Evolutionary conservation across 2,797 vertebrate species (phyloP).

Genomic region (Sylvia borin): DNA sequence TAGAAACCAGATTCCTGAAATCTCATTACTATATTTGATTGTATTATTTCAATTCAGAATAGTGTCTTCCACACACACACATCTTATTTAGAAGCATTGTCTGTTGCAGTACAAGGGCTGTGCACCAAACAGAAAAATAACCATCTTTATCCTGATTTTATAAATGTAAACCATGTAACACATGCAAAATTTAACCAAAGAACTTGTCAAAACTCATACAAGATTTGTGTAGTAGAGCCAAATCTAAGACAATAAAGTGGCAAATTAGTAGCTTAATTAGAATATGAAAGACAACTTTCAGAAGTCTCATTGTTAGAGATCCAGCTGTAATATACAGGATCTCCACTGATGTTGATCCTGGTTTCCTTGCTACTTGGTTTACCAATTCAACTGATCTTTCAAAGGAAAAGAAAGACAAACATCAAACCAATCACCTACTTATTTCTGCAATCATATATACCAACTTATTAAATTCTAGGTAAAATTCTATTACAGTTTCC

Average conservation of each 20-base stretch:
- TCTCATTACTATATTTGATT: neutral
- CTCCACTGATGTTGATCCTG: neutral
- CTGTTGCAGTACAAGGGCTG: neutral
- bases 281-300: neutral
- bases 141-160: neutral
- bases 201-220: neutral
- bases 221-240: neutral
- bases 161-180: neutral
- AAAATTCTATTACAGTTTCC: neutral
- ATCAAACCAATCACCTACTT: neutral
- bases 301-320: neutral
- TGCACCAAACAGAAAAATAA: neutral
- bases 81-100: neutral
- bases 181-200: neutral
- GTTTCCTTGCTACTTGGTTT: neutral
- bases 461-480: neutral
- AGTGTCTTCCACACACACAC: neutral
- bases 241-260: neutral
- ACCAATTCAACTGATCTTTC: neutral
- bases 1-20: neutral
- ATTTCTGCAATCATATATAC: neutral
- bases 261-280: neutral
- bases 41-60: neutral
- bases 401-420: neutral
- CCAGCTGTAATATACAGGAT: neutral